Base-by-base conservation (phyloP, 2,113 vertebrate genomes). In the Coracopsis vasa region DNA sequence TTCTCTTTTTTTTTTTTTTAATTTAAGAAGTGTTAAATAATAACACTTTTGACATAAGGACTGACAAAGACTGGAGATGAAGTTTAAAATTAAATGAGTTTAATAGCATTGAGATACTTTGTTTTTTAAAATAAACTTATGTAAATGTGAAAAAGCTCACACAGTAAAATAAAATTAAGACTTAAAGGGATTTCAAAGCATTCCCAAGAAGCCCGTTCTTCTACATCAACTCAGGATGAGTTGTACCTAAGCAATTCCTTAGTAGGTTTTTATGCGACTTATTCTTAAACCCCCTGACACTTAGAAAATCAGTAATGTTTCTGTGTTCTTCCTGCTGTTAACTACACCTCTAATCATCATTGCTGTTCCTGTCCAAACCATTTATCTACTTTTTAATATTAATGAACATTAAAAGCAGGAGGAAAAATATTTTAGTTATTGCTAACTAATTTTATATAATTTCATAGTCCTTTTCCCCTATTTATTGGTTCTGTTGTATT, bases 1-100 rank as follows among this genome's bases (percentile, higher is more conserved):
- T 3, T 27, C 2, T 24, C 6, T 7, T 11, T 2, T n/a, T 8
- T 7, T 10, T 12, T 21, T 16, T 7, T 44, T 18, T 1, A 20
- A 25, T 70, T 77, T 66, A 85, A 35, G 4, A 37, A 19, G 17
- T 62, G 18, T 62, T 79, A 56, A 74, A 27, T 31, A 9, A 42
- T 81, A 24, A 15, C 3, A 21, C 29, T 71, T 88, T 56, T 47
- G 16, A 61, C 24, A 42, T 41, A 78, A 23, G 16, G 58, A 13
- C 9, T 82, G 25, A 12, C 44, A 78, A 81, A 78, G 12, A 27
- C n/a, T 78, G 33, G 60, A 67, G 12, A 47, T 61, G 42, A 72
- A 71, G 11, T 48, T 56, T 64, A 19, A 84, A 84, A 83, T 82
- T 61, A 74, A 81, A 33, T 15, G 1, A 44, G 19, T 42, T 78